Base-by-base conservation (phyloP, 2,113 vertebrate species). In the Helogale parvula region DNA sequence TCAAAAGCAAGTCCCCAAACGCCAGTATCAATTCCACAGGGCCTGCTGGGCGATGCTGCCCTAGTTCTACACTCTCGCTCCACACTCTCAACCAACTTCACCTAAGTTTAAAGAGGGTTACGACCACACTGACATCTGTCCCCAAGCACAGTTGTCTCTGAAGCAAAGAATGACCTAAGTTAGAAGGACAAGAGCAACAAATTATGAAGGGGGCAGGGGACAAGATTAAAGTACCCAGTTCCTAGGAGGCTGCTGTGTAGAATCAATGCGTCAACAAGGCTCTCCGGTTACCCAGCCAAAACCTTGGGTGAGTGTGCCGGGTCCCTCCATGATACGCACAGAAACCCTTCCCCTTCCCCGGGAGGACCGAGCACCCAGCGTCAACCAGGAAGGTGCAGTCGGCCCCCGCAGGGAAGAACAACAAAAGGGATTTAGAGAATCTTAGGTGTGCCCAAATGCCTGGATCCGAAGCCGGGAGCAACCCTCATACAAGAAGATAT, bases 261-360 rank as follows among this genome's bases (percentile, higher is more conserved):
- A 65, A 93, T 77, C 41, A 17, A 0, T 66, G 82, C 0, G 41
- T 0, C 0, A 60, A 41, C 65, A 71, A 12, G 77, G 92, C 50
- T 60, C 41, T 19, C 69, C 1, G 15, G 35, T 54, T 84, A 41
- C 5, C 5, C 68, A 68, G 81, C 47, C 21, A 1, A 47, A 65
- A 57, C 33, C 60, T 47, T 8, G 79, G 25, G 38, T 6, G 92
- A 87, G 21, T 1, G 52, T 5, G 8, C 5, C 3, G 15, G 14
- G 9, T 17, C 17, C 68, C 60, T n/a, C 8, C 14, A 27, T 57
- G 35, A 9, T 6, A 38, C 0, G 0, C 16, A 47, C 66, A 50
- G 14, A 81, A 60, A 50, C 27, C 47, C 52, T 65, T 29, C 14
- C 27, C 47, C 52, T 65, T 29, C 14, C 13, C 7, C 15, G 1